Evolutionary conservation across 2,113 vertebrate genomes (phyloP).

Genomic region (Oriolus oriolus): DNA sequence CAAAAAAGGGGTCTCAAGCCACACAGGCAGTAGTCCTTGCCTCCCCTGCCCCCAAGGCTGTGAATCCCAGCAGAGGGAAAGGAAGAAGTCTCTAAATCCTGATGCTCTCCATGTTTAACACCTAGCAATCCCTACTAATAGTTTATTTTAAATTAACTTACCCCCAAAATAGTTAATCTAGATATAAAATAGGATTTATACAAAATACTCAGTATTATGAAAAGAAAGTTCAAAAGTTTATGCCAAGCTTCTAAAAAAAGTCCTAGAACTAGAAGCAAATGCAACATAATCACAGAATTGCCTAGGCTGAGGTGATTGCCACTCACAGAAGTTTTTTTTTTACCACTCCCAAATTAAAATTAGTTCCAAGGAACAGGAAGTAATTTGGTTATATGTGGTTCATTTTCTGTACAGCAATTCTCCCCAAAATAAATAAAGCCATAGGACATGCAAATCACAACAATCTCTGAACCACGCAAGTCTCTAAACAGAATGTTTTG

Average conservation of each 20-base stretch:
- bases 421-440: not conserved
- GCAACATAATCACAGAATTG: not conserved
- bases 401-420: not conserved
- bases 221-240: not conserved
- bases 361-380: not conserved
- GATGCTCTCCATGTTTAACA: not conserved
- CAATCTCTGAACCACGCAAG: not conserved
- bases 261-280: not conserved
- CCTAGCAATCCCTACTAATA: not conserved
- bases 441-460: not conserved
- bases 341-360: not conserved
- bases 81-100: not conserved
- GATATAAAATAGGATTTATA: not conserved
- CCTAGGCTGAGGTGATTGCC: not conserved
- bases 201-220: not conserved
- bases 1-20: not conserved
- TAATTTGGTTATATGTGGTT: not conserved
- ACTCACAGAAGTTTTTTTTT: not conserved
- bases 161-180: not conserved
- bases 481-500: not conserved
- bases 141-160: not conserved
- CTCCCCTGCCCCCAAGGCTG: not conserved
- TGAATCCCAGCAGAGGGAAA: not conserved
- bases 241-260: not conserved
- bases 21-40: not conserved